Conservation (phyloP, 2,888 invertebrate species). For the Agrotis ipsilon region DNA sequence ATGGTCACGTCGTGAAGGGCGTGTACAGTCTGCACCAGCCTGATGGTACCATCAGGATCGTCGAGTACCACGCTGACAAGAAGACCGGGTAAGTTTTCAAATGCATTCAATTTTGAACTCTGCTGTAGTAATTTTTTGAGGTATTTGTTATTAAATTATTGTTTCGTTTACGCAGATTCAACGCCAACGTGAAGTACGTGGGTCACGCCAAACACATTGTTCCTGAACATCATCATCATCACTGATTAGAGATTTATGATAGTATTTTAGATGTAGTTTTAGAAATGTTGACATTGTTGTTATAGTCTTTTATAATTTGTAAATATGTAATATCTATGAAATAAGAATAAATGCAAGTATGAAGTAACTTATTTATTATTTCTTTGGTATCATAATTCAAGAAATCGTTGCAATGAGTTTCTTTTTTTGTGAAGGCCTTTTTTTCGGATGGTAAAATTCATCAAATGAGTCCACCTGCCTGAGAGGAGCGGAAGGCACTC, state of each 20-base stretch:
- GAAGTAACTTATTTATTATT: not conserved
- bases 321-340: not conserved
- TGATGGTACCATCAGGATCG: conserved; percentile 81
- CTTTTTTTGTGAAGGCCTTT: too few relatives aligned
- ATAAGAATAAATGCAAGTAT: conserved; percentile 14
- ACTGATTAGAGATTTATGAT: not conserved
- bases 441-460: too few relatives aligned
- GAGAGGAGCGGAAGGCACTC: too few relatives aligned
- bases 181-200: conserved; percentile 80
- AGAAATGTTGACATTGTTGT: conserved; percentile 18
- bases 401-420: not conserved
- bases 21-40: conserved; percentile 88
- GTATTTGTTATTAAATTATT: too few relatives aligned
- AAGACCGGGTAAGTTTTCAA: conserved; percentile 67
- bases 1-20: conserved; percentile 91
- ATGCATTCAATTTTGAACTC: not conserved
- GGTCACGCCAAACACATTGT: conserved; percentile 77
- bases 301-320: conserved; percentile 5
- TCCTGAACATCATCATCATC: conserved; percentile 74
- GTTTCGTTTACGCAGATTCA: conserved; percentile 57
- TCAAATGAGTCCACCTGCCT: too few relatives aligned
- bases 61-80: conserved; percentile 85
- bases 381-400: not conserved
- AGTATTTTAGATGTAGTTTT: conserved; percentile 23
- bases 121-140: not conserved